phyloP scores from a whole-genome alignment of 2,797 vertebrate species.

The Euthynnus affinis region DNA sequence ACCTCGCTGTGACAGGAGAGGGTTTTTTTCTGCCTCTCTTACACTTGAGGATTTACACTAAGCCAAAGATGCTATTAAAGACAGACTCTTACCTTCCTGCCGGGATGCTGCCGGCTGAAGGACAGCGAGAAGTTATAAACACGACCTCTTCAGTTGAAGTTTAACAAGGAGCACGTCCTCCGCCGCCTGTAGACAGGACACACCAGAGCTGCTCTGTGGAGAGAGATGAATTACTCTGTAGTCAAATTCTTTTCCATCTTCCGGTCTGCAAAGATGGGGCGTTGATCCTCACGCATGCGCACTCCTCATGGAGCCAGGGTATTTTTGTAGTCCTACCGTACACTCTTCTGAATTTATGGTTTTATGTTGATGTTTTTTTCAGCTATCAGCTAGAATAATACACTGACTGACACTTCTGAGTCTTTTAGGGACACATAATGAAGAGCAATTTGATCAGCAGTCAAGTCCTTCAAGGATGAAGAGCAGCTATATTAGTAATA shows the following conservation, averaged over 20 bases:
- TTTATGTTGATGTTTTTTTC: too few relatives aligned
- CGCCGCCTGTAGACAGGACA: neutral
- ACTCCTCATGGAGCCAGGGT: neutral
- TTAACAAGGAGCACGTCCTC: slow-evolving; percentile 40
- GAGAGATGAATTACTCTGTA: neutral
- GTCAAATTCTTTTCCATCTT: neutral
- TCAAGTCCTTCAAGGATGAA: too few relatives aligned
- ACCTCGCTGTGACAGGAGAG: neutral
- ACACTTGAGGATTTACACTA: slow-evolving; percentile 29
- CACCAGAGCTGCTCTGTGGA: neutral
- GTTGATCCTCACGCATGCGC: slow-evolving; percentile 44
- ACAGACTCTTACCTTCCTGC: slow-evolving; percentile 34
- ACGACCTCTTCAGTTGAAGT: slow-evolving; percentile 21
- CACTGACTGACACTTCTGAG: too few relatives aligned
- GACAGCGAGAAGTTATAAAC: fast-evolving
- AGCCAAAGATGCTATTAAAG: slow-evolving; percentile 22
- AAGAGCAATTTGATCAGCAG: too few relatives aligned
- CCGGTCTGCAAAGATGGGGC: neutral
- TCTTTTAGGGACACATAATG: too few relatives aligned
- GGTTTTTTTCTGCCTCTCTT: neutral
- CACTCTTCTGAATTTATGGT: too few relatives aligned
- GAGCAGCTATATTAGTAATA: too few relatives aligned
- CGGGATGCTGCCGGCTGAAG: slow-evolving; percentile 28
- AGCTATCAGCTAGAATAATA: too few relatives aligned
- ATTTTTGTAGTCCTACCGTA: slow-evolving; percentile 11